Conservation (phyloP, 2,888 invertebrate species). For the Andrena praecox region DNA sequence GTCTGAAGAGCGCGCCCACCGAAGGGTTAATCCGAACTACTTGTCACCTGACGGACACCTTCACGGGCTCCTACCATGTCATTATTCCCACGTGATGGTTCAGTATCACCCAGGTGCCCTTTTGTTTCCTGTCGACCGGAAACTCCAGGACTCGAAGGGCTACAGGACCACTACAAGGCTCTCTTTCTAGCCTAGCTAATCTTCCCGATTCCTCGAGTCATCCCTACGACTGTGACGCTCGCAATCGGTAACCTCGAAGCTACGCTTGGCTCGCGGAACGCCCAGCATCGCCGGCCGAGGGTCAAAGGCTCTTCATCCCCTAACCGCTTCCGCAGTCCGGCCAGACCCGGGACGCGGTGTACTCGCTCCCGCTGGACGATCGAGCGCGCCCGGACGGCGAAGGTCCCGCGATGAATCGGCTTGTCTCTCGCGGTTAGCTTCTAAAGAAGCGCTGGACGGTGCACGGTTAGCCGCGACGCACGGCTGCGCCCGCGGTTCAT, state of each 20-base stretch:
- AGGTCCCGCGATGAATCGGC: slow-evolving; percentile 64
- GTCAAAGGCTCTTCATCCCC: slow-evolving; percentile 49
- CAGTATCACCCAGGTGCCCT: slow-evolving; percentile 11
- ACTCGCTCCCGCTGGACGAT: slow-evolving; percentile 39
- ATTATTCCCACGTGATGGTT: not conserved
- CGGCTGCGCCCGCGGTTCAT: slow-evolving; percentile 51
- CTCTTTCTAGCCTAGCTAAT: too few relatives aligned
- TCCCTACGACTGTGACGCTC: too few relatives aligned
- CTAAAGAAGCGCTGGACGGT: slow-evolving; percentile 45
- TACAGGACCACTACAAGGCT: too few relatives aligned
- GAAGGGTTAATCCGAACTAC: too few relatives aligned
- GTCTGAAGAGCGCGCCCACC: too few relatives aligned
- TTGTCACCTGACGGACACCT: too few relatives aligned
- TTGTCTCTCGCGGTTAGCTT: slow-evolving; percentile 50
- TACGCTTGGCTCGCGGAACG: too few relatives aligned
- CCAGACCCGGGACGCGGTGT: slow-evolving; percentile 31
- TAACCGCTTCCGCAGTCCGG: slow-evolving; percentile 45
- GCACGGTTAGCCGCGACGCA: slow-evolving; percentile 45
- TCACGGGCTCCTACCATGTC: too few relatives aligned
- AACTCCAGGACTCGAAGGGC: too few relatives aligned
- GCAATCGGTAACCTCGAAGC: too few relatives aligned
- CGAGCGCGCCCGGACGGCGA: slow-evolving; percentile 44
- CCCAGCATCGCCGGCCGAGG: too few relatives aligned
- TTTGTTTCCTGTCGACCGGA: not conserved
- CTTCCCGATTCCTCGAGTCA: too few relatives aligned